Percentiles rank a stretch among this genome's conserved stretches.
phyloP scores from a whole-genome alignment of 2,113 vertebrate species.

The Oxygymnocypris stewartii region DNA sequence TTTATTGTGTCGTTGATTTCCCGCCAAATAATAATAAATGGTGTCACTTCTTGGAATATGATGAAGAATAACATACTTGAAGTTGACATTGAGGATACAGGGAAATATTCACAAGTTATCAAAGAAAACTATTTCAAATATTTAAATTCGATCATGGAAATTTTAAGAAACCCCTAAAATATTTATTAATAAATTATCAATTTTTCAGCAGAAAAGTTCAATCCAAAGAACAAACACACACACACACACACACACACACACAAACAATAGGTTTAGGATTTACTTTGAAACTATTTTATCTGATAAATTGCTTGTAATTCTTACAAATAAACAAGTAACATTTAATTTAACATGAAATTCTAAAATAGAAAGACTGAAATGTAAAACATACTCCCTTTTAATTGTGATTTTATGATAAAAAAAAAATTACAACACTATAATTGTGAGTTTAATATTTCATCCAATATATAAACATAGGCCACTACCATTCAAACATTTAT shows the following conservation, averaged over 20 bases:
- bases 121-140: not conserved
- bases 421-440: not conserved
- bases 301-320: too few relatives aligned
- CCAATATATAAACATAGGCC: not conserved
- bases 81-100: not conserved
- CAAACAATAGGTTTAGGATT: too few relatives aligned
- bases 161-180: not conserved
- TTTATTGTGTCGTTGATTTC: not conserved
- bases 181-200: not conserved
- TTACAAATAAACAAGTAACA: too few relatives aligned
- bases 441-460: not conserved
- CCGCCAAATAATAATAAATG: not conserved
- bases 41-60: not conserved
- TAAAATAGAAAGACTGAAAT: too few relatives aligned
- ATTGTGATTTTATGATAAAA: too few relatives aligned
- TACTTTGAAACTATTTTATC: too few relatives aligned
- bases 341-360: too few relatives aligned
- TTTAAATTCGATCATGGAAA: not conserved
- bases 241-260: too few relatives aligned
- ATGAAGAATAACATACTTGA: not conserved
- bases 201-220: not conserved
- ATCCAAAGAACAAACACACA: not conserved
- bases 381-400: too few relatives aligned
- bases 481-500: too few relatives aligned
- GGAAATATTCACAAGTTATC: not conserved